Percentiles rank a stretch among this genome's conserved stretches.
Evolutionary conservation across 2,888 invertebrate species (phyloP).

Genomic region (Lysandra coridon): DNA sequence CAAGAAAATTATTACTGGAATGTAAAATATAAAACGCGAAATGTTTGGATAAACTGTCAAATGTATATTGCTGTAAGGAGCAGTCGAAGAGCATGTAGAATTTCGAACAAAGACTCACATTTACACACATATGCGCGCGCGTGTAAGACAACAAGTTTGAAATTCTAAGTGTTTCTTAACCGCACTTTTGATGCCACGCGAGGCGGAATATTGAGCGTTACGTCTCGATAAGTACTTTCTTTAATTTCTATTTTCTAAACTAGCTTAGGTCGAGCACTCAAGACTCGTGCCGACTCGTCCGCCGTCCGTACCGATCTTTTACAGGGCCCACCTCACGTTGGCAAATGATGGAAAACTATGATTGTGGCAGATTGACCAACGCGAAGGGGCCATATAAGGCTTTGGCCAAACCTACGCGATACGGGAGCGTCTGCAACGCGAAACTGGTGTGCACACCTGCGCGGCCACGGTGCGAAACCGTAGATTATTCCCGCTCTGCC

Average conservation of each 20-base stretch:
- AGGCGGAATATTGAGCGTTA: constrained; percentile 3
- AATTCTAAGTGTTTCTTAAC: neutral
- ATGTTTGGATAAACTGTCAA: constrained; percentile 42
- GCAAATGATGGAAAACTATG: neutral
- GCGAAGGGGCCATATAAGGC: too few relatives aligned
- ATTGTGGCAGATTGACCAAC: neutral
- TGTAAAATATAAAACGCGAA: constrained; percentile 62
- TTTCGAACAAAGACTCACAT: neutral
- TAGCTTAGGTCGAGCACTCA: neutral
- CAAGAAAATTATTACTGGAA: constrained; percentile 67
- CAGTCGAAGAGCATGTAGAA: neutral
- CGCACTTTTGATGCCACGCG: neutral
- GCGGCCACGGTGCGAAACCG: too few relatives aligned
- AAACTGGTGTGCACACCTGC: too few relatives aligned
- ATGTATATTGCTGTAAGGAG: constrained; percentile 5
- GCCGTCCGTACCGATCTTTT: neutral
- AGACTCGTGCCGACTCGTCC: neutral
- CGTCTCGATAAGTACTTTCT: neutral
- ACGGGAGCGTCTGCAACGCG: too few relatives aligned
- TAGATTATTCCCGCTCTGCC: too few relatives aligned
- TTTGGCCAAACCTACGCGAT: too few relatives aligned
- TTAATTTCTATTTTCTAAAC: neutral
- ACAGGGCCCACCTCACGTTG: neutral
- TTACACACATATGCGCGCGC: neutral
- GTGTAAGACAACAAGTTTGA: neutral